Conservation (phyloP, 92 coral and sea anemone genomes). For the Porites rus region DNA sequence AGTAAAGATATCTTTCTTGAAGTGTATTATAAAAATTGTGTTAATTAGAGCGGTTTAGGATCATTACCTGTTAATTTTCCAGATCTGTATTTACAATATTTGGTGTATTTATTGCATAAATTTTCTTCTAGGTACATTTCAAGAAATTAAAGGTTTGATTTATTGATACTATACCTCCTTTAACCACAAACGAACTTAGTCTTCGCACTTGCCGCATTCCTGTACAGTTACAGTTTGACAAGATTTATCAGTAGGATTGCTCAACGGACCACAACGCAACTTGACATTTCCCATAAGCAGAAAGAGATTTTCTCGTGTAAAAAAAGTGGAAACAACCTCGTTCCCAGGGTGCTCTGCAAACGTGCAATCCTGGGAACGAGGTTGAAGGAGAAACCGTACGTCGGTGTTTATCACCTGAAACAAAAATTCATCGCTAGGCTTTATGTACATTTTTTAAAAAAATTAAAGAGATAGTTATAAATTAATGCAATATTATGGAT, state of each 20-base stretch:
- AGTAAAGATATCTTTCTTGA: not conserved
- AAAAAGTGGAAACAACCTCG: too few relatives aligned
- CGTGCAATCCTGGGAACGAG: too few relatives aligned
- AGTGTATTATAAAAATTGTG: not conserved
- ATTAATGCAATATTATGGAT: too few relatives aligned
- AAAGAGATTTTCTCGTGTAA: too few relatives aligned
- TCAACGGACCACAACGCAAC: too few relatives aligned
- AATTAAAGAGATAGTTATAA: not conserved
- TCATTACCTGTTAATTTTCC: not conserved
- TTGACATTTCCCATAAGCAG: too few relatives aligned
- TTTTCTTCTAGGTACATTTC: not conserved
- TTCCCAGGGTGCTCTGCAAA: too few relatives aligned
- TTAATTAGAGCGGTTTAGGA: not conserved
- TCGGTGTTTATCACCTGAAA: too few relatives aligned
- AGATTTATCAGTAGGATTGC: too few relatives aligned
- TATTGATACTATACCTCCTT: not conserved
- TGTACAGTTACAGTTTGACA: too few relatives aligned
- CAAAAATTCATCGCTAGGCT: not conserved
- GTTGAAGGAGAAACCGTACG: too few relatives aligned
- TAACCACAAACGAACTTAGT: not conserved
- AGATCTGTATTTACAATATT: not conserved
- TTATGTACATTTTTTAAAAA: not conserved
- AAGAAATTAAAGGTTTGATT: not conserved
- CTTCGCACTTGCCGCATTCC: not conserved
- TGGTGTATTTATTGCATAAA: constrained; percentile 1